Evolutionary conservation across 2,113 vertebrate genomes (phyloP), one percentile per base, ranked within the genome.

Genomic region (Varanus komodoensis): DNA sequence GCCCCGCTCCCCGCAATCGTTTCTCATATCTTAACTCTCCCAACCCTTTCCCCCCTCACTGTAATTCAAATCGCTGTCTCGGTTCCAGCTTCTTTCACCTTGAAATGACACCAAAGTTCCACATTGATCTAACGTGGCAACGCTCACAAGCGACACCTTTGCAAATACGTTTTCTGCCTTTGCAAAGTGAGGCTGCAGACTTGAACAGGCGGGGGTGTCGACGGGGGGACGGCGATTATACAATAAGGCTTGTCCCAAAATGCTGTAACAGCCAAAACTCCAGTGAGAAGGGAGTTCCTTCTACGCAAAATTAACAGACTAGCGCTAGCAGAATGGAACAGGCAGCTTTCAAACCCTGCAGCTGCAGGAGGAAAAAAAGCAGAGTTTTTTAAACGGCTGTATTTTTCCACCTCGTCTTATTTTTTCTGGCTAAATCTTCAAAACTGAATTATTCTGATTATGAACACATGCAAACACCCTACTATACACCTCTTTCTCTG

Each of bases 401-500:
- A 32, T 73, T 21, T 89, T 89, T 86, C 82, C 19, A 84, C 50
- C 0, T 50, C 82, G 86, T 27, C 6, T 38, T 38, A 82, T 4
- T 84, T 80, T 75, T 3, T 54, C 64, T 21, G 27, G 48, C 0
- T 79, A 87, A 75, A 57, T 1, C 85, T 84, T 91, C 64, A 38
- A 27, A 38, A 21, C 44, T 25, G 8, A 52, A 57, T 14, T 27
- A 0, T 50, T 8, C 52, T 0, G 74, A 52, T 71, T 85, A 23
- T 19, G 92, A 89, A 6, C 19, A 2, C 0, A 25, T 0, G 5
- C 50, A 15, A 52, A 14, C 21, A 25, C 82, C 52, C 80, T 5
- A 0, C 90, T 7, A 11, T 89, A 91, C 95, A 94, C 94, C 92
- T 95, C 93, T 90, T 92, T 89, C 93, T 94, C 94, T 87, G 93